These are phyloP conservation scores for Sciaenops ocellatus DNA, from an alignment of 2,797 vertebrate species.

Conservation along the genomic window DNA sequence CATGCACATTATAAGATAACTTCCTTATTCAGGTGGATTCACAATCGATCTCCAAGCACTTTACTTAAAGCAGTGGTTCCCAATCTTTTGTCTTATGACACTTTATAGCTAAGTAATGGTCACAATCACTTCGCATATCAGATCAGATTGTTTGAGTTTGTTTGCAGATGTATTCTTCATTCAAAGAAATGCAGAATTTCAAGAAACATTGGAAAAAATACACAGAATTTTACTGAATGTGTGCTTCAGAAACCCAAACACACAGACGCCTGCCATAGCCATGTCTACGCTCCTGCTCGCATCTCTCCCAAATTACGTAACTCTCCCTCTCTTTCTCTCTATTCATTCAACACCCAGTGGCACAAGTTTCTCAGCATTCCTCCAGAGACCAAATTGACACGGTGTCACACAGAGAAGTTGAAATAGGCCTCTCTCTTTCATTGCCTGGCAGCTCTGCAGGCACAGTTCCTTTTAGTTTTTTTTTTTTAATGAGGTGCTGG, in stretches of 20 bases:
- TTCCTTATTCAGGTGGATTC: neutral
- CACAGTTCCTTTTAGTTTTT: too few species aligned
- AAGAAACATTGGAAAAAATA: neutral
- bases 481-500: neutral
- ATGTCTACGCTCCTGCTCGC: neutral
- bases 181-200: neutral
- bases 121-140: neutral
- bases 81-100: neutral
- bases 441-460: neutral
- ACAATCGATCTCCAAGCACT: neutral
- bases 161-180: neutral
- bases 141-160: neutral
- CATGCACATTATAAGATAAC: neutral
- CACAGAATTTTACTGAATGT: neutral
- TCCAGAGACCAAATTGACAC: neutral
- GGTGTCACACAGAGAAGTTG: neutral
- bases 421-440: constrained; percentile 2
- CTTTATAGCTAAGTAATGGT: neutral
- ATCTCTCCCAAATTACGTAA: neutral
- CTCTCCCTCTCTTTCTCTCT: neutral
- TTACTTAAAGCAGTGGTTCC: neutral
- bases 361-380: constrained; percentile 49
- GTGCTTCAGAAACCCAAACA: neutral
- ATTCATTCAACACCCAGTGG: neutral
- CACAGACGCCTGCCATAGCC: neutral